Evolutionary conservation across 2,797 vertebrate genomes (phyloP), one percentile per base, ranked within the genome.

Genomic region (Spinus olivaceus): DNA sequence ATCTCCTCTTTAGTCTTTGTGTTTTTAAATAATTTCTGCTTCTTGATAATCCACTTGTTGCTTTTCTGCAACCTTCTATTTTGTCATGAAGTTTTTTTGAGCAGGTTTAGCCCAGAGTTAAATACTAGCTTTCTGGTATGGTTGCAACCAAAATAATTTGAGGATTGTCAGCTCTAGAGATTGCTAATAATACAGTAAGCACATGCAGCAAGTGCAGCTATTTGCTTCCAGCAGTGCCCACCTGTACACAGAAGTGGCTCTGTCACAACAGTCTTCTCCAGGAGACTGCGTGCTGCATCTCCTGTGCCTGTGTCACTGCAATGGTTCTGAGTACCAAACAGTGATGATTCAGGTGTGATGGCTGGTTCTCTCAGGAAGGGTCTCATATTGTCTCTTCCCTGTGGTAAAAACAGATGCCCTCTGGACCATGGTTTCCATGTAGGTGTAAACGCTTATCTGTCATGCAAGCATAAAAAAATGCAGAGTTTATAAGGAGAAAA

Each of bases 391-490:
- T 51, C 57, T 77, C 61, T 92, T 90, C 41, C 35, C 49, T 47
- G 64, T 82, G 53, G 35, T 78, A 72, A 46, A 65, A 85, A 70
- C 14, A 82, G 72, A 41, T 74, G 56, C 21, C 13, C 27, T 49
- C 37, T 84, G 74, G 53, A 28, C n/a, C 25, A 33, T 67, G 65
- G 50, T 92, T 73, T 81, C 30, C 56, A 25, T 65, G 44, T 64
- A 80, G 71, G 87, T 91, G 47, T 73, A 86, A 92, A 78, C 63
- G 39, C 50, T 93, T 81, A 76, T 85, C 71, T 95, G 42, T 63
- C 30, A 27, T 35, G 41, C 5, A 77, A 47, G 57, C 60, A 61
- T 82, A 71, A 87, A 91, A 86, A 54, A 24, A 49, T 60, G 23
- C 28, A 10, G 53, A 49, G 64, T 90, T 88, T 77, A 39, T 86